A percentile compares a stretch with the other conserved stretches of the same genome.
These are phyloP conservation scores for Poeciliopsis turrubarensis DNA, from an alignment of 2,113 vertebrate species.

Conservation along the genomic window DNA sequence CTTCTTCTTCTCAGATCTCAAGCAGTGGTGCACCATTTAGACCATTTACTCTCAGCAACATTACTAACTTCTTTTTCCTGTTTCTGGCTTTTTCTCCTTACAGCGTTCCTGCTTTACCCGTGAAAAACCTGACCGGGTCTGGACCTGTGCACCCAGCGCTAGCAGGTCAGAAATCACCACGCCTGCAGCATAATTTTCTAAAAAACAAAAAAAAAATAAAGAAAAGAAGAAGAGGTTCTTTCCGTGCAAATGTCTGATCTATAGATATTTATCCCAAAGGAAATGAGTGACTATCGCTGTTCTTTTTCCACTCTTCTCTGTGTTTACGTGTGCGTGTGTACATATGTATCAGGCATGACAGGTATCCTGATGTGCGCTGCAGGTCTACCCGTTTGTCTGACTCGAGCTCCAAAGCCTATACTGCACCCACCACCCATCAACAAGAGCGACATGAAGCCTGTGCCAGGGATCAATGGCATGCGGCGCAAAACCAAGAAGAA, in stretches of 20 bases:
- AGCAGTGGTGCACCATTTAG: slow-evolving; percentile 7
- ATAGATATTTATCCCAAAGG: not conserved
- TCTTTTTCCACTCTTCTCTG: slow-evolving; percentile 36
- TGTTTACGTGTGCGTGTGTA: slow-evolving; percentile 31
- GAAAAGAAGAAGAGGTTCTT: not conserved
- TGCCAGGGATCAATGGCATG: slow-evolving; percentile 90
- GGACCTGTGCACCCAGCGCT: slow-evolving; percentile 93
- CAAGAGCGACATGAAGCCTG: slow-evolving; percentile 95
- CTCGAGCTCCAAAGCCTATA: slow-evolving; percentile 93
- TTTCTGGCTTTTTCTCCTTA: not conserved
- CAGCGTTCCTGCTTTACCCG: slow-evolving; percentile 94
- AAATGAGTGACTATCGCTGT: slow-evolving; percentile 25
- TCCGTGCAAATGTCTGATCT: not conserved
- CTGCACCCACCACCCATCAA: slow-evolving; percentile 93
- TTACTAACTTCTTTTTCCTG: not conserved
- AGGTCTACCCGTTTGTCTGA: slow-evolving; percentile 93
- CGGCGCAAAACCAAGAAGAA: slow-evolving; percentile 97
- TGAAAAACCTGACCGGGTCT: slow-evolving; percentile 94
- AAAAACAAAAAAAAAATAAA: not conserved
- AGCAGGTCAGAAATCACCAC: slow-evolving; percentile 84
- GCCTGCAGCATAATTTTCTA: not conserved
- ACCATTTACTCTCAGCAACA: not conserved
- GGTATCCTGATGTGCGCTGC: slow-evolving; percentile 96
- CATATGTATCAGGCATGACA: slow-evolving; percentile 87
- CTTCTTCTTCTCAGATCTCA: not conserved